phyloP scores from a whole-genome alignment of 2,113 vertebrate species.

The Halichoeres trimaculatus region DNA sequence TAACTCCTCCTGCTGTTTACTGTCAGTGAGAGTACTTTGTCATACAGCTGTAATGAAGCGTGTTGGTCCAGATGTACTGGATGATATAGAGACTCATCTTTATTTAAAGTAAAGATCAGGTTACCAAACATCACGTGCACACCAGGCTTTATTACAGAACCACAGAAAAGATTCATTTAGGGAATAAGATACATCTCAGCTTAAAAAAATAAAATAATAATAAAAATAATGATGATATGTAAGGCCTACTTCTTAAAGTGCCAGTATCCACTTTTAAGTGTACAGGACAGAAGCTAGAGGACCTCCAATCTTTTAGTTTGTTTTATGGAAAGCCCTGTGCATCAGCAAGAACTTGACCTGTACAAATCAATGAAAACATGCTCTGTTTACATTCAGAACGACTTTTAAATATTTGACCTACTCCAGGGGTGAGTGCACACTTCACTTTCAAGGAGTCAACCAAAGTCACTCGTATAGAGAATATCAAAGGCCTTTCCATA shows the following conservation, averaged over 20 bases:
- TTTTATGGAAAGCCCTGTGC: not conserved
- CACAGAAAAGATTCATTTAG: too few relatives aligned
- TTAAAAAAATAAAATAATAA: too few relatives aligned
- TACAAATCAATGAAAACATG: conserved; percentile 12
- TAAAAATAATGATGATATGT: not conserved
- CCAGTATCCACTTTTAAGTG: not conserved
- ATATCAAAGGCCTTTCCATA: not conserved
- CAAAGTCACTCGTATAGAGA: not conserved
- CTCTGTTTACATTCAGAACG: conserved; percentile 10
- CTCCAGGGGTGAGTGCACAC: conserved; percentile 12
- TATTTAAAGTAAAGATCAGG: not conserved
- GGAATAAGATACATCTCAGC: too few relatives aligned
- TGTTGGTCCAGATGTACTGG: conserved; percentile 1
- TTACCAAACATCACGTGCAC: too few relatives aligned
- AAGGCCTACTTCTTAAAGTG: not conserved
- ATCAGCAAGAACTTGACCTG: conserved; percentile 8
- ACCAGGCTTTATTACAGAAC: too few relatives aligned
- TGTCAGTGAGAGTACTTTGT: conserved; percentile 26
- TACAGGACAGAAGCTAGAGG: not conserved
- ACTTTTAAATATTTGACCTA: too few relatives aligned
- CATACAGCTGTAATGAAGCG: conserved; percentile 6
- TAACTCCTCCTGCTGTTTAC: conserved; percentile 30
- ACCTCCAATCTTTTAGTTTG: not conserved
- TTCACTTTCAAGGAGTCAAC: not conserved
- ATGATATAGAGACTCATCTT: not conserved